These are phyloP conservation scores for Tyrannus savana DNA, from an alignment of 2,113 vertebrate species.

Conservation along the genomic window DNA sequence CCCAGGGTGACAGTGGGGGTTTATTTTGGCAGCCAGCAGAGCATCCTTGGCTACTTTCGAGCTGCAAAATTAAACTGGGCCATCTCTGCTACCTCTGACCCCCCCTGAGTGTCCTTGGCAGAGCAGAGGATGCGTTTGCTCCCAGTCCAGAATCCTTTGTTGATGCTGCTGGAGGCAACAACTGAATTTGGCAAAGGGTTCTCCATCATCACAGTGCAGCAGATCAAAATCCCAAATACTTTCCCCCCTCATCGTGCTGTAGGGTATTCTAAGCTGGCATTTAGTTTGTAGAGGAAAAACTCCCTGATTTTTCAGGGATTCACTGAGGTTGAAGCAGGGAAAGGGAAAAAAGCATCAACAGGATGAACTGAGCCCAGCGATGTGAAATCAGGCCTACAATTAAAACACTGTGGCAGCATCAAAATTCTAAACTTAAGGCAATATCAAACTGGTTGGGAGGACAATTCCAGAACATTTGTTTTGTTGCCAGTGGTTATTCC, in stretches of 20 bases:
- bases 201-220: background rate
- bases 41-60: background rate
- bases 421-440: slow-evolving; percentile 20
- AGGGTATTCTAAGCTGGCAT: background rate
- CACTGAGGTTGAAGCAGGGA: background rate
- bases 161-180: background rate
- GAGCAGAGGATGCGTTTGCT: background rate
- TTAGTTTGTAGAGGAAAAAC: background rate
- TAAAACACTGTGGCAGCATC: background rate
- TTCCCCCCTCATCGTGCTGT: rapidly evolving
- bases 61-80: background rate
- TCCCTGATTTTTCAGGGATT: background rate
- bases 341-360: background rate
- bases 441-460: slow-evolving; percentile 57
- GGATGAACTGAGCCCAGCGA: background rate
- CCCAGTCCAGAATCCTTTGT: background rate
- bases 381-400: background rate
- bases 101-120: background rate
- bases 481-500: slow-evolving; percentile 66
- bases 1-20: background rate
- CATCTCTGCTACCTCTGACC: background rate
- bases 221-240: background rate
- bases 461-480: slow-evolving; percentile 46
- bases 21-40: background rate
- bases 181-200: background rate